Evolutionary conservation across 2,113 vertebrate species (phyloP).

Genomic region (Mesitornis unicolor): DNA sequence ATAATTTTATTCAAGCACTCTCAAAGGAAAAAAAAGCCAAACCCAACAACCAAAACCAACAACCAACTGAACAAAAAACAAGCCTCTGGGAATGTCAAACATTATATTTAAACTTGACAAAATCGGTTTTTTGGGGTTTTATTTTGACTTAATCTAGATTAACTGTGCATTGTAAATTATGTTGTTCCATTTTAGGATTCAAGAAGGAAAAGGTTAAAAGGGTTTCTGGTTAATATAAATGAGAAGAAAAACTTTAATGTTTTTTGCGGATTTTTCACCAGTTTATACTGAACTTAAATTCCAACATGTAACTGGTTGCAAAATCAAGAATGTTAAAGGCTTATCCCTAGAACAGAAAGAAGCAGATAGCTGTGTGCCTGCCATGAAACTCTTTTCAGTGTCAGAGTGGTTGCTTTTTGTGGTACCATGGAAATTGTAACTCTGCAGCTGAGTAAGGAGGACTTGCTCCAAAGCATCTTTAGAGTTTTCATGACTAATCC

Average conservation of each 20-base stretch:
- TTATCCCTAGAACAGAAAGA: background rate
- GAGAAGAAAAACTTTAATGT: background rate
- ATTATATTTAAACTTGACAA: background rate
- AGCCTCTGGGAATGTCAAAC: background rate
- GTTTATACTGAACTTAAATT: background rate
- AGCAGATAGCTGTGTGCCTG: background rate
- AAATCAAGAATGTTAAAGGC: background rate
- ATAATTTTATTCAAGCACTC: background rate
- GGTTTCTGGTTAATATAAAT: background rate
- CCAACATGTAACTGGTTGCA: background rate
- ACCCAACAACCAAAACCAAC: background rate
- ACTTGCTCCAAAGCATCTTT: background rate
- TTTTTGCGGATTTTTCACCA: background rate
- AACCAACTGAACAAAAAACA: background rate
- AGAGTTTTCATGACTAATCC: background rate
- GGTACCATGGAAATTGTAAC: background rate
- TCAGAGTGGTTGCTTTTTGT: background rate
- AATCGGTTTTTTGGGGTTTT: background rate
- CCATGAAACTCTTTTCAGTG: background rate
- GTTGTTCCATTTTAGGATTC: background rate
- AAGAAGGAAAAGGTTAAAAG: background rate
- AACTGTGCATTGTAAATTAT: background rate
- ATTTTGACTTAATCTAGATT: background rate
- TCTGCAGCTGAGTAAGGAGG: background rate
- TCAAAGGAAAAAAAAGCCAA: background rate